Evolutionary conservation across 2,888 invertebrate genomes (phyloP), one percentile per base, ranked within the genome.

Genomic region (Ennomos erosarius): DNA sequence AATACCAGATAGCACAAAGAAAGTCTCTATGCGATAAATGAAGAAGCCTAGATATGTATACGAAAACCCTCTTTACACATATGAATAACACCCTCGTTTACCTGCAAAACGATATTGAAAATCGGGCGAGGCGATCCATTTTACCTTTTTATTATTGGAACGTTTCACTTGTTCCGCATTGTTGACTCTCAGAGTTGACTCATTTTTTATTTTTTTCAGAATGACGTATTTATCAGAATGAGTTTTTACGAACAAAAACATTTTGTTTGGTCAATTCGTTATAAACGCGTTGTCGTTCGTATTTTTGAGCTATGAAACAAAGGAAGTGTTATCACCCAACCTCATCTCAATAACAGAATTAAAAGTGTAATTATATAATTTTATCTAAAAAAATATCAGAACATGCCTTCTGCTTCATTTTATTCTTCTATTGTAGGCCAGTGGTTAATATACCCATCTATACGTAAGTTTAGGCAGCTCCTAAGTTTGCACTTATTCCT

Each of bases 131-230:
- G 72, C 81, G 79, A 82, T 79, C 78, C 80, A 76, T 81, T 87
- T 78, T 79, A 80, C 84, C 84, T 84, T 83, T 74, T 85, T 84
- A 82, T 85, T 86, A 85, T 84, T 79, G 81, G 79, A 84, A 81
- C 84, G 72, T 82, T 88, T 86, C 84, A 85, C 85, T 87, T 84
- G 82, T 87, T 88, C 81, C 85, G 77, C 83, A 80, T 85, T 87
- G 85, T 86, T 88, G 84, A 84, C 78, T 83, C 75, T 65, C 76
- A 73, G 74, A 79, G 81, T 82, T 74, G 78, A 82, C 78, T 84
- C 81, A 81, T 82, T 85, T 85, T 82, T 60, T 47, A 47, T 55
- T 83, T 82, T 78, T 76, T 71, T 71, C 67, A 75, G 81, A 82
- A 84, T 81, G 79, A 84, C 75, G 79, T 81, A 81, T 85, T 83